Percentiles rank a stretch among this genome's conserved stretches.
These are phyloP conservation scores for Ictidomys tridecemlineatus DNA, from an alignment of 2,113 vertebrate species.

Conservation along the genomic window DNA sequence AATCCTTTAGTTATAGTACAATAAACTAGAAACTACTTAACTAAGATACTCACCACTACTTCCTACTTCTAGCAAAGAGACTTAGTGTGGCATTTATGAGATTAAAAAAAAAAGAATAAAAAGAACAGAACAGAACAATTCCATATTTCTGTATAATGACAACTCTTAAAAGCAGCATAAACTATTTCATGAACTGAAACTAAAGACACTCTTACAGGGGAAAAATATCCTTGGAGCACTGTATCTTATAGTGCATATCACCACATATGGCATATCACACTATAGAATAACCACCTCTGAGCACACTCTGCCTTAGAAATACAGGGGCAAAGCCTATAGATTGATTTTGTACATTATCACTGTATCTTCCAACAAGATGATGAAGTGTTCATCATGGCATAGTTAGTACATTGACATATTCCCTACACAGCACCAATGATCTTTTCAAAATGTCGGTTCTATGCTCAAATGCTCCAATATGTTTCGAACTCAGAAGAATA, in stretches of 20 bases:
- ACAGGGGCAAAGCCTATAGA: neutral
- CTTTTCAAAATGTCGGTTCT: neutral
- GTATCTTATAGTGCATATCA: neutral
- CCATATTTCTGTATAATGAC: neutral
- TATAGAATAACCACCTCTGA: neutral
- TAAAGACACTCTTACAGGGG: neutral
- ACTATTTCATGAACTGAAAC: neutral
- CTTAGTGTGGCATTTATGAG: neutral
- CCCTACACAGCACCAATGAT: neutral
- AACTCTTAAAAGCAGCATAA: neutral
- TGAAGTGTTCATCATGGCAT: neutral
- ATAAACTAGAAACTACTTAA: neutral
- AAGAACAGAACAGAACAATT: neutral
- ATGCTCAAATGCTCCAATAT: neutral
- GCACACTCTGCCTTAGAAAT: neutral
- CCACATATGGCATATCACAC: neutral
- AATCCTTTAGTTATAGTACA: neutral
- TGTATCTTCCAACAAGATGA: neutral
- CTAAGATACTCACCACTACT: neutral
- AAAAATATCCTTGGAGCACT: neutral
- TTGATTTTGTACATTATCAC: neutral
- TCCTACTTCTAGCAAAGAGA: neutral
- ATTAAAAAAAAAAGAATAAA: neutral
- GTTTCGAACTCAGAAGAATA: neutral
- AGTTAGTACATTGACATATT: neutral